phyloP scores from a whole-genome alignment of 2,113 vertebrate genomes.

The Nestor notabilis region DNA sequence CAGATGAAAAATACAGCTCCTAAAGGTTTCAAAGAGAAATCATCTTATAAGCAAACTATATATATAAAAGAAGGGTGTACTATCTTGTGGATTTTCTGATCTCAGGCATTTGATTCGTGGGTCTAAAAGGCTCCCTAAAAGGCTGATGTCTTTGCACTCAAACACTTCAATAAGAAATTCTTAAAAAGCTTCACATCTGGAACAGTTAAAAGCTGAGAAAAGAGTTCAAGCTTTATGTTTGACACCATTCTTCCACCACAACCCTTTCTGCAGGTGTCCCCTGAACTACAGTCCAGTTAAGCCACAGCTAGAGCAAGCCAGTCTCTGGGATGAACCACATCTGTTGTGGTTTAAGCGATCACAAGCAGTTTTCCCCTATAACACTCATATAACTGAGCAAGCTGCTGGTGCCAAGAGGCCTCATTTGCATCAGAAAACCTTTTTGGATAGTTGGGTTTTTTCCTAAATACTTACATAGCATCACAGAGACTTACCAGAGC shows the following conservation, averaged over 20 bases:
- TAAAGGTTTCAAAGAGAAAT: not conserved
- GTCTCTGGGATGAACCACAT: not conserved
- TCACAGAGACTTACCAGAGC: not conserved
- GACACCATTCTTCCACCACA: not conserved
- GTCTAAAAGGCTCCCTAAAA: not conserved
- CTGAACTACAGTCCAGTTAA: not conserved
- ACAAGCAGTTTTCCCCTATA: not conserved
- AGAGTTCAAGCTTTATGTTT: not conserved
- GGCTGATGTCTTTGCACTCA: not conserved
- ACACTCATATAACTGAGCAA: no score
- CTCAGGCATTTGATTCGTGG: not conserved
- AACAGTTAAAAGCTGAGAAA: not conserved
- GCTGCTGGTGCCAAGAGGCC: not conserved
- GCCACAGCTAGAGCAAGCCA: not conserved
- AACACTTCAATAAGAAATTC: not conserved
- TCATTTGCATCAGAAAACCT: no score
- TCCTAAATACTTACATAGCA: not conserved
- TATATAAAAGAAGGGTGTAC: not conserved
- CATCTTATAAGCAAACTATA: not conserved
- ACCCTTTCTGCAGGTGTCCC: not conserved
- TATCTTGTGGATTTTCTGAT: not conserved
- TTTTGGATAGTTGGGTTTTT: no score
- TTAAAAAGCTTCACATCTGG: not conserved
- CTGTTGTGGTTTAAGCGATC: no score
- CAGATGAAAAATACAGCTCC: not conserved